Percentiles rank a stretch among this genome's conserved stretches.
These are phyloP conservation scores for Drosophila erecta DNA, from an alignment of 1,140 invertebrate species.

Conservation along the genomic window DNA sequence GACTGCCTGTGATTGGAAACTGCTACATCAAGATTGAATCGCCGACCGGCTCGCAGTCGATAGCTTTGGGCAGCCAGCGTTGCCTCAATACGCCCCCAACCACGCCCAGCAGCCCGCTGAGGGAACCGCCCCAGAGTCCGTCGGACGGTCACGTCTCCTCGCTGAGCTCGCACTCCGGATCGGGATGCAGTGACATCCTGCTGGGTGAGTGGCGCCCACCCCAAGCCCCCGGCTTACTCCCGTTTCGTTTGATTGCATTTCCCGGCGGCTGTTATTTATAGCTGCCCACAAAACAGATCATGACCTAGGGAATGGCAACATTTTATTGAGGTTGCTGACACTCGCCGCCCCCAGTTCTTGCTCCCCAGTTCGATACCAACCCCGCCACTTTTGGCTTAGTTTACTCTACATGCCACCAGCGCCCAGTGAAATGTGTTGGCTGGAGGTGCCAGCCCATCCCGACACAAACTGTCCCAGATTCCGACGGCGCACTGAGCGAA, in stretches of 20 bases:
- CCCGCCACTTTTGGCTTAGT: constrained; percentile 43
- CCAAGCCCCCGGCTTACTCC: background rate
- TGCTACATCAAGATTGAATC: constrained; percentile 59
- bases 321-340: constrained; percentile 84
- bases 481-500: constrained; percentile 12
- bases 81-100: constrained; percentile 79
- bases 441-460: constrained; percentile 45
- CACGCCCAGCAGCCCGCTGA: constrained; percentile 74
- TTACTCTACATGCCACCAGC: constrained; percentile 54
- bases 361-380: background rate
- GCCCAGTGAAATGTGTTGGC: constrained; percentile 44
- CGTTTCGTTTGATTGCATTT: constrained; percentile 5
- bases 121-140: constrained; percentile 76
- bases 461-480: constrained; percentile 64
- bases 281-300: constrained; percentile 70
- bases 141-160: constrained; percentile 77
- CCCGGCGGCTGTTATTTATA: constrained; percentile 63
- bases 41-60: constrained; percentile 41
- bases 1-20: constrained; percentile 45
- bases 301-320: constrained; percentile 78
- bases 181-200: constrained; percentile 75
- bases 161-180: constrained; percentile 75
- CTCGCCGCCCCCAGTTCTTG: constrained; percentile 44
- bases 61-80: constrained; percentile 58
- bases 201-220: constrained; percentile 62